Evolutionary conservation across 2,113 vertebrate species (phyloP).

Genomic region (Platysternon megacephalum): DNA sequence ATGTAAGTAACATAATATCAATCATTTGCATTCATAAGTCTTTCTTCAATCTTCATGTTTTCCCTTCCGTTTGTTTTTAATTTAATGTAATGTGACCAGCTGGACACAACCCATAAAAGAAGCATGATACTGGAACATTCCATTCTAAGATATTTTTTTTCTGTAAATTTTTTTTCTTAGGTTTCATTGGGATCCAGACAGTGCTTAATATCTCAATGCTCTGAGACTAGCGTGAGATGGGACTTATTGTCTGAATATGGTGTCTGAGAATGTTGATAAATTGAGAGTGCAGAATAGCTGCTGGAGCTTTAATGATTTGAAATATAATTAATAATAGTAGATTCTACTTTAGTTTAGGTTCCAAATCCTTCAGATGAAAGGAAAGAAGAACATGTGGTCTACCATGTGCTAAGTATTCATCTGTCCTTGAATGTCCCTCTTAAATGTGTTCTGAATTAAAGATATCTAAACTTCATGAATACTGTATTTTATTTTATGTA

Average conservation of each 20-base stretch:
- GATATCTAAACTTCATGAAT: neutral
- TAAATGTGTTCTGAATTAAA: neutral
- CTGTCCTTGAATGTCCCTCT: slow-evolving; percentile 21
- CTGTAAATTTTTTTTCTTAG: neutral
- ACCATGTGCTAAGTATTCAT: neutral
- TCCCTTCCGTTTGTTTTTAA: neutral
- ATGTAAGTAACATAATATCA: neutral
- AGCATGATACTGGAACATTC: neutral
- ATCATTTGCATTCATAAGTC: accelerated
- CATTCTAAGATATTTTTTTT: accelerated
- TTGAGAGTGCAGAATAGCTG: neutral
- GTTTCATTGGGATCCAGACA: neutral
- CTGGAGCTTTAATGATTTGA: neutral
- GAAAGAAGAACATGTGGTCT: neutral
- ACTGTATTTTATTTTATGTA: neutral
- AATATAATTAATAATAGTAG: slow-evolving; percentile 9
- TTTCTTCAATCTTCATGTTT: neutral
- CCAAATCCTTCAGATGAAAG: slow-evolving; percentile 15
- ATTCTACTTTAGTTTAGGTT: neutral
- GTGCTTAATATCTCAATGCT: accelerated
- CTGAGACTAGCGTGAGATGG: neutral
- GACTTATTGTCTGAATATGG: neutral
- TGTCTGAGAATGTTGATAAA: neutral
- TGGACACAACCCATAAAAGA: neutral
- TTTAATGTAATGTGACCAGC: too few relatives aligned